Evolutionary conservation across 2,797 vertebrate genomes (phyloP).

Genomic region (Gallinago nigripennis): DNA sequence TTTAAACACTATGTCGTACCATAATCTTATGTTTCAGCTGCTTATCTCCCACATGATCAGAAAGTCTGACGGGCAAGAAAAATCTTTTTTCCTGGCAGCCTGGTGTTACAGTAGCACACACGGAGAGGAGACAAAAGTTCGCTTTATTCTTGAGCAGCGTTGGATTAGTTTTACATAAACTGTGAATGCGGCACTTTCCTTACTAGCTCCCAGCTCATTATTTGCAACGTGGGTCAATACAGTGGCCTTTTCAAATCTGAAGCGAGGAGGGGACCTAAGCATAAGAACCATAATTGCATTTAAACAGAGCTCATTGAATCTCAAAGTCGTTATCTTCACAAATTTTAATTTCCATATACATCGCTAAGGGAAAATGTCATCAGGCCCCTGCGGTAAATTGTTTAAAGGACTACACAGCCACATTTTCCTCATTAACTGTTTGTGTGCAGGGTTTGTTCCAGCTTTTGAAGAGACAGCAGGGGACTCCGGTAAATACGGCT

Average conservation of each 20-base stretch:
- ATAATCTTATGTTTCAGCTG: neutral
- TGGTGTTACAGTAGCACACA: neutral
- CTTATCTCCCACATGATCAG: neutral
- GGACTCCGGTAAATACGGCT: neutral
- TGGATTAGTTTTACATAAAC: neutral
- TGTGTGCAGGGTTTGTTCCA: neutral
- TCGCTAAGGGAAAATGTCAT: constrained; percentile 39
- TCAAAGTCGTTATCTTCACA: constrained; percentile 28
- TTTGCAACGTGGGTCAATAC: neutral
- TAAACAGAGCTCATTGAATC: constrained; percentile 41
- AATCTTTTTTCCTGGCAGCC: neutral
- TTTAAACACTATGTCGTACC: accelerated
- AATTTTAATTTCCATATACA: constrained; percentile 48
- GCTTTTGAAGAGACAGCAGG: neutral
- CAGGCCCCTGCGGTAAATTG: neutral
- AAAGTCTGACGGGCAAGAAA: neutral
- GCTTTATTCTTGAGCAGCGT: neutral
- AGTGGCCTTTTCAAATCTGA: neutral
- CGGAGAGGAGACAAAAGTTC: neutral
- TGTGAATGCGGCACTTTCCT: neutral
- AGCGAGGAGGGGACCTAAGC: neutral
- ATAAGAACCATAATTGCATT: constrained; percentile 3
- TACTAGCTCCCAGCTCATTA: neutral
- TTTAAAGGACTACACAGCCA: neutral
- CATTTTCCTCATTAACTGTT: neutral